Evolutionary conservation across 2,888 invertebrate species (phyloP), one percentile per base, ranked within the genome.

Genomic region (Artemia sp.): DNA sequence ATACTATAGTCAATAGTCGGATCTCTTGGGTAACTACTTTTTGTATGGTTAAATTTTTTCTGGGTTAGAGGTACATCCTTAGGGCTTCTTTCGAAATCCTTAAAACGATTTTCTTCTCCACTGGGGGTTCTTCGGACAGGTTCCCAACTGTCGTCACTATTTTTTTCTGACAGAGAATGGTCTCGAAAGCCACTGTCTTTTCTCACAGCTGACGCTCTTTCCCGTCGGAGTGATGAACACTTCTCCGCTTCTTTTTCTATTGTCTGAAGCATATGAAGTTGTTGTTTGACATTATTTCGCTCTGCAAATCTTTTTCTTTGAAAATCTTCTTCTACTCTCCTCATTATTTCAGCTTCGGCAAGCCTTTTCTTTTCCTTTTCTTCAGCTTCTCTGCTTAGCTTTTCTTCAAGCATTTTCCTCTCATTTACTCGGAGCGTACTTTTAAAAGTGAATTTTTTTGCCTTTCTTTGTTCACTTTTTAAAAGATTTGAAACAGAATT

Each of bases 321-420:
- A 78, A 91, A 91, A 78, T 91, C 90, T 76, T 90, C 90, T 76
- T 90, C 90, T 6, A 90, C 90, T 76, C 86, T 84, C 75, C 86
- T 84, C 87, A 91, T 89, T 73, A 87, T 88, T 78, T 90, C 89
- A 75, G 89, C 81, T 78, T 90, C 90, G 72, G 85, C 84, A 70
- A 85, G 81, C 69, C 89, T 79, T 78, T 88, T 86, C 70, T 85
- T 85, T 78, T 90, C 77, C 66, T 74, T 74, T 19, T 74, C 82
- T 75, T 89, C 88, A 0, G 87, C 88, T 76, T 89, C 88, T 73
- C 83, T 84, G 19, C 87, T 86, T 71, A 89, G 80, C 77, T 85
- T 86, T 75, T 89, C 89, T 0, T 89, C 86, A 68, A 90, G 78
- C 69, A 85, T 80, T 67, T 85, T 83, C 72, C 89, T 80, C 79